phyloP scores from a whole-genome alignment of 2,888 invertebrate genomes.

The Lumbricus terrestris region DNA sequence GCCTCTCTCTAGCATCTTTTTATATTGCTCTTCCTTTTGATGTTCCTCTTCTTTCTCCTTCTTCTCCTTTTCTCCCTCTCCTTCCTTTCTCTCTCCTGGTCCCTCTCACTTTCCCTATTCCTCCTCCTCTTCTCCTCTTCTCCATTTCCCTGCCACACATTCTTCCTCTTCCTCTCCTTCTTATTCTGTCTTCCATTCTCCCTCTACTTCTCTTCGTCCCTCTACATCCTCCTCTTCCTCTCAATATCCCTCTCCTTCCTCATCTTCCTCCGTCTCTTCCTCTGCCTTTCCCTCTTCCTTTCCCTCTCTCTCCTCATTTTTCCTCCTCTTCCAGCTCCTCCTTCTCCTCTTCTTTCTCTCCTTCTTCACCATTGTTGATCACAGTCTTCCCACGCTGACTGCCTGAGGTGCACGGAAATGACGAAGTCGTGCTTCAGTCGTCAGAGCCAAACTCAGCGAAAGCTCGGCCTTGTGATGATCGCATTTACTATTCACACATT shows the following conservation, averaged over 20 bases:
- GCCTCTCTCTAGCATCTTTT: background rate
- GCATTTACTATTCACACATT: background rate
- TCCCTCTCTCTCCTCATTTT: too few relatives aligned
- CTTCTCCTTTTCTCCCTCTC: background rate
- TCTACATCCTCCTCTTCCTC: background rate
- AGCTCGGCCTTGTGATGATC: background rate
- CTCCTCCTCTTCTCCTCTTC: background rate
- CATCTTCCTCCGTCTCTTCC: too few relatives aligned
- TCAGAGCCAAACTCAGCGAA: background rate
- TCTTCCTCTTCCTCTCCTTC: too few relatives aligned
- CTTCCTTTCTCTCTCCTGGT: too few relatives aligned
- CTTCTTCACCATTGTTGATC: background rate
- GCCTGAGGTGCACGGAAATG: background rate
- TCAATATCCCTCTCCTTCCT: too few relatives aligned
- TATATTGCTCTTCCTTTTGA: too few relatives aligned
- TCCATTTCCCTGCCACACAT: too few relatives aligned
- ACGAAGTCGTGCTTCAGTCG: background rate
- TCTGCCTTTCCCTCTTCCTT: too few relatives aligned
- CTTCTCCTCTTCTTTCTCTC: background rate
- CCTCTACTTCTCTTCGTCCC: too few relatives aligned
- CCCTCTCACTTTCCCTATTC: background rate
- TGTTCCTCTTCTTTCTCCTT: too few relatives aligned
- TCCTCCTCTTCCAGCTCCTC: too few relatives aligned
- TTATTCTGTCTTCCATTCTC: too few relatives aligned
- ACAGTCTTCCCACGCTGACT: background rate